Conservation (phyloP, 2,797 vertebrate genomes). For the Sarcophilus harrisii region DNA sequence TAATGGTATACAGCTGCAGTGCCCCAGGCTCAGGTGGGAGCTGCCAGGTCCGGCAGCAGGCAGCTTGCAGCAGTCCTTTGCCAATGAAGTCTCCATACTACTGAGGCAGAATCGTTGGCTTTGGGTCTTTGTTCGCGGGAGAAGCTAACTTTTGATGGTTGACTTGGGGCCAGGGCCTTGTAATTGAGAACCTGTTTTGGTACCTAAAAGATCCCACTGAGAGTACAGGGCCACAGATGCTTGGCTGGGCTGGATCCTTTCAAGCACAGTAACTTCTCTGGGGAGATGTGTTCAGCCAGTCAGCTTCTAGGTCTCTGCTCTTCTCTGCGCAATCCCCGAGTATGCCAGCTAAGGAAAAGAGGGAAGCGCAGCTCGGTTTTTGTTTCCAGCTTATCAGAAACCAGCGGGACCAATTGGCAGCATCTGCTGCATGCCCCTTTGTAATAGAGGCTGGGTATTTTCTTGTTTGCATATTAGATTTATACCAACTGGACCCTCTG, state of each 20-base stretch:
- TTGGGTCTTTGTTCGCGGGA: neutral
- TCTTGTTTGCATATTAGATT: slow-evolving; percentile 45
- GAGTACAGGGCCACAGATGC: neutral
- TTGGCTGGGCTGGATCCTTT: neutral
- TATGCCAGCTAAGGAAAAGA: neutral
- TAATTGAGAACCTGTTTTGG: neutral
- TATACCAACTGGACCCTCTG: slow-evolving; percentile 28
- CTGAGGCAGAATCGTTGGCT: neutral
- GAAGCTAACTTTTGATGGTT: neutral
- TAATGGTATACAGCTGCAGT: neutral
- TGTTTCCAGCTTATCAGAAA: neutral
- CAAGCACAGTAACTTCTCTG: neutral
- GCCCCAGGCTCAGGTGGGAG: neutral
- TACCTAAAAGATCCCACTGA: neutral
- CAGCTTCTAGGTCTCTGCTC: neutral
- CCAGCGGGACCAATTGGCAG: neutral
- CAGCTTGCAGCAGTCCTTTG: neutral
- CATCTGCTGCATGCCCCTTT: neutral
- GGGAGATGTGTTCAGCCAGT: neutral
- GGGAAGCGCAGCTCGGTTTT: neutral
- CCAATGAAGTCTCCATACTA: neutral
- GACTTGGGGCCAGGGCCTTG: neutral
- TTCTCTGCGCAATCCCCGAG: neutral
- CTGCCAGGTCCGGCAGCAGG: neutral
- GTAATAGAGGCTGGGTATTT: neutral